Evolutionary conservation across 2,113 vertebrate species (phyloP).

Genomic region (Potamarius usumacintae): DNA sequence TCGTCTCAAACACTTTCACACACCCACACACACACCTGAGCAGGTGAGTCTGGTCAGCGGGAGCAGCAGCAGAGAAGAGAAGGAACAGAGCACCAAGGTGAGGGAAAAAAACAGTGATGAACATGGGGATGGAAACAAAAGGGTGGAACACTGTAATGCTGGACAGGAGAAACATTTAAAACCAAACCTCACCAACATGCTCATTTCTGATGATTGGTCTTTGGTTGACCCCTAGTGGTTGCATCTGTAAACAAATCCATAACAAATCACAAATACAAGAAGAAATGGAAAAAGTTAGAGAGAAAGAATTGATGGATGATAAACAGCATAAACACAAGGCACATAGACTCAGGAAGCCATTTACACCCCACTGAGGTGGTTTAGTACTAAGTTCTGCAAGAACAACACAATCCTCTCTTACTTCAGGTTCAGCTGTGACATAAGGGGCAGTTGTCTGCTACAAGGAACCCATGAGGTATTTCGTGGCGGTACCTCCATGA

Average conservation of each 20-base stretch:
- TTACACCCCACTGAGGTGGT: too few relatives aligned
- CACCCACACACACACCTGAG: constrained; percentile 42
- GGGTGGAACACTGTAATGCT: background rate
- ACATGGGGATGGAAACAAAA: background rate
- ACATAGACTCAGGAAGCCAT: too few relatives aligned
- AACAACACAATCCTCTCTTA: background rate
- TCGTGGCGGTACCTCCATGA: background rate
- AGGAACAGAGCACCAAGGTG: constrained; percentile 68
- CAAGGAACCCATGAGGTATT: background rate
- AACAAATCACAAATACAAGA: background rate
- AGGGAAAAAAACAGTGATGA: constrained; percentile 47
- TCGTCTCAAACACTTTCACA: constrained; percentile 71
- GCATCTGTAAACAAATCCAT: background rate
- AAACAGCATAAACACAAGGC: background rate
- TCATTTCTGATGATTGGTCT: background rate
- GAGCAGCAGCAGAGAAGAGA: constrained; percentile 58
- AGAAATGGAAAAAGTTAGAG: background rate
- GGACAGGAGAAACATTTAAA: background rate
- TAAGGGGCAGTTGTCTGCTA: background rate
- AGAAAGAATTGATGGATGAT: background rate
- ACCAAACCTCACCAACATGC: background rate
- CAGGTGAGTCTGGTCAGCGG: constrained; percentile 19
- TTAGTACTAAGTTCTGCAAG: background rate
- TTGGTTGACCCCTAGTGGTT: background rate
- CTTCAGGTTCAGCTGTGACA: background rate